Evolutionary conservation across 1,140 invertebrate genomes (phyloP), one percentile per base, ranked within the genome.

Genomic region (Ladona fulva): DNA sequence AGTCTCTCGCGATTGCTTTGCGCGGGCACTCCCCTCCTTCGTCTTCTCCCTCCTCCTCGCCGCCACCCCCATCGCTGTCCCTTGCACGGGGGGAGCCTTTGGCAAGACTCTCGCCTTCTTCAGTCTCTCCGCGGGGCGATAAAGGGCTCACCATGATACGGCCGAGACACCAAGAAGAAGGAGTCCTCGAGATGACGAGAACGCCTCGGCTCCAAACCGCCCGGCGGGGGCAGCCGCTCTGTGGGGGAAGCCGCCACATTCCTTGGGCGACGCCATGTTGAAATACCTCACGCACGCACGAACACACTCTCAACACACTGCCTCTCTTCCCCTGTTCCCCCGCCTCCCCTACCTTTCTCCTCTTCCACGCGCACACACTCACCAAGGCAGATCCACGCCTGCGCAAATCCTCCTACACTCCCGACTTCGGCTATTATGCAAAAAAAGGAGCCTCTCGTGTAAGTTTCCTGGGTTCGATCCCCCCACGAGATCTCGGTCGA

Each of bases 61-160:
- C 44, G 19, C 52, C 52, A 66, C 52, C 52, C 52, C 52, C 52
- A 66, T 66, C 52, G 16, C 52, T 12, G 52, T 19, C 44, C 44
- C 44, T 52, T 19, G 10, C 19, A 10, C 44, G 44, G 44, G 44
- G 44, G 19, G 10, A 10, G 19, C 44, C 19, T 10, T 11, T 19
- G 52, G n/a, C n/a, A 19, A 22, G 16, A 16, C 52, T 66, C 52
- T 66, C 44, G 44, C 44, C 44, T 19, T 52, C 52, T 16, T 66
- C 52, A 66, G 52, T 66, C 52, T 66, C 3, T 19, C 52, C 14
- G n/a, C 52, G 52, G 14, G 14, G 52, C 14, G 52, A 66, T 66
- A 66, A 66, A 22, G 52, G 52, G 52, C 52, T 66, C 52, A 66
- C 52, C 52, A 66, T 66, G 52, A 66, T 66, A 66, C 52, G 52